Conservation (phyloP, 2,888 invertebrate genomes). For the Chalcosyrphus nemorum region DNA sequence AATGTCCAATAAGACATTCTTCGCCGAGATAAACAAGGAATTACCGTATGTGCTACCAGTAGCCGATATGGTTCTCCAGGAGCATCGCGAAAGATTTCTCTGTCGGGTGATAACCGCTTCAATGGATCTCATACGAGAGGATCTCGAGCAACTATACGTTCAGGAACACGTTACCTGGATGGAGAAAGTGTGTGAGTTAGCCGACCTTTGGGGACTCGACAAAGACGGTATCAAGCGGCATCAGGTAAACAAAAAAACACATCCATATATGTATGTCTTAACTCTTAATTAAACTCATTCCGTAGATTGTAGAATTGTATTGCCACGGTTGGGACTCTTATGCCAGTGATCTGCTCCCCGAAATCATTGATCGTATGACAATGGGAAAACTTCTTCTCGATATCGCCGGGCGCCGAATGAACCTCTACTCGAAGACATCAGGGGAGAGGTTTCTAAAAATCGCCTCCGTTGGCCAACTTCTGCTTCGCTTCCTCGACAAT, state of each 20-base stretch:
- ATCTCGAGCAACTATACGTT: slow-evolving; percentile 83
- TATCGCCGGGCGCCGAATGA: slow-evolving; percentile 91
- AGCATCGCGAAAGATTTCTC: slow-evolving; percentile 88
- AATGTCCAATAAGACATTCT: slow-evolving; percentile 84
- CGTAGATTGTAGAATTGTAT: slow-evolving; percentile 85
- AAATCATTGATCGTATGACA: slow-evolving; percentile 87
- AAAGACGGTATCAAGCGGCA: slow-evolving; percentile 88
- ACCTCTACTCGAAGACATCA: slow-evolving; percentile 85
- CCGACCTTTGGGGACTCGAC: slow-evolving; percentile 90
- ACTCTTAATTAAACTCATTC: neutral
- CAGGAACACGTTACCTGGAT: slow-evolving; percentile 87
- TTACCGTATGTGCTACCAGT: slow-evolving; percentile 85
- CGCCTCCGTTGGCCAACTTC: slow-evolving; percentile 89
- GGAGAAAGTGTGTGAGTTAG: slow-evolving; percentile 87
- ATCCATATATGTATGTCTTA: no score
- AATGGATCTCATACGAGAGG: slow-evolving; percentile 87
- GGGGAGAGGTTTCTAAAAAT: slow-evolving; percentile 86
- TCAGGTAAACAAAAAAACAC: slow-evolving; percentile 85
- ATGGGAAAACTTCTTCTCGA: slow-evolving; percentile 88
- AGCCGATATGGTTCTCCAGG: slow-evolving; percentile 87
- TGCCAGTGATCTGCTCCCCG: slow-evolving; percentile 85
- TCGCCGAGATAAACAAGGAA: slow-evolving; percentile 81
- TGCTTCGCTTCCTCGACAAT: slow-evolving; percentile 89
- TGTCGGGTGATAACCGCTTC: slow-evolving; percentile 88
- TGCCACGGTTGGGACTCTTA: slow-evolving; percentile 85